Percentiles rank a stretch among this genome's conserved stretches.
Evolutionary conservation across 2,797 vertebrate species (phyloP).

Genomic region (Molothrus aeneus): DNA sequence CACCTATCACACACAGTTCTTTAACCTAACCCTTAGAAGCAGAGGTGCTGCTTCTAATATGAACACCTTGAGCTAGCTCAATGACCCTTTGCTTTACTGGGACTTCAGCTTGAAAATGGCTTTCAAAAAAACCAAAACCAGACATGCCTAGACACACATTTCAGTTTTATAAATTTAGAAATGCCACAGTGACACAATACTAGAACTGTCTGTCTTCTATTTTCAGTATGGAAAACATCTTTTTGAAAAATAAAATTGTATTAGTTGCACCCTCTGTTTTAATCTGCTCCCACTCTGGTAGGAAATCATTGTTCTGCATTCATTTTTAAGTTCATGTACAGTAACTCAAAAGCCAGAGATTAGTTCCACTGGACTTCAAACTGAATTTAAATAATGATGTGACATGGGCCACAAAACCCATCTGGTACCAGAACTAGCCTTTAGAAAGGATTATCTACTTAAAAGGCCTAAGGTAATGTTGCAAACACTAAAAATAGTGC

Average conservation of each 20-base stretch:
- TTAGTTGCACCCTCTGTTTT: background rate
- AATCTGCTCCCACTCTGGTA: background rate
- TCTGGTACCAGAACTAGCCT: background rate
- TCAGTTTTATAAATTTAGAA: conserved; percentile 7
- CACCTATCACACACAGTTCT: fast-evolving
- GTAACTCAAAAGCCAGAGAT: background rate
- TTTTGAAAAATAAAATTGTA: background rate
- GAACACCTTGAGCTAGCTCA: background rate
- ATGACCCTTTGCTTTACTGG: background rate
- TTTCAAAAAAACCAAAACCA: background rate
- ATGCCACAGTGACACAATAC: background rate
- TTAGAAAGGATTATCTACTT: background rate
- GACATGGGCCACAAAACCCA: background rate
- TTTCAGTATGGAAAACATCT: conserved; percentile 26
- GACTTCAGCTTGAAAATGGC: background rate
- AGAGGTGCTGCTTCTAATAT: background rate
- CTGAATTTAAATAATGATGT: background rate
- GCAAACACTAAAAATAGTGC: background rate
- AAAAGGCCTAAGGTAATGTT: background rate
- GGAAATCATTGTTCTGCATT: background rate
- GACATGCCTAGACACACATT: conserved; percentile 15
- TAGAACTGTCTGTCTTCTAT: conserved; percentile 6
- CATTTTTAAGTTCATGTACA: background rate
- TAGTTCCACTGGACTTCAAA: background rate
- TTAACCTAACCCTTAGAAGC: background rate